Evolutionary conservation across 2,888 invertebrate species (phyloP).

Genomic region (Drosophila paramelanica): DNA sequence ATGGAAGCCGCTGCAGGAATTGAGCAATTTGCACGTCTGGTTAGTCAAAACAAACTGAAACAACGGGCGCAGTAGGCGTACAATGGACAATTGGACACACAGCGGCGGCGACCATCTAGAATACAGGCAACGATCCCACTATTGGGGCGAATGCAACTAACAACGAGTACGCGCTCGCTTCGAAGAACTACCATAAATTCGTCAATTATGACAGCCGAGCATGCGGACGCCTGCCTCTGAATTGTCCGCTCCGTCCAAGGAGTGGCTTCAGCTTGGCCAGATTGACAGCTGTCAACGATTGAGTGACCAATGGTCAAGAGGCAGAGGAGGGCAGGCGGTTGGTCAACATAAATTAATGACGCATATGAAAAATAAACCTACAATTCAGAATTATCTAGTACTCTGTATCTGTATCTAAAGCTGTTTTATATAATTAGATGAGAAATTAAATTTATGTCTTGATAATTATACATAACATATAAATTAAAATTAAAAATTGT

Average conservation of each 20-base stretch:
- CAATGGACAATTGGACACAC: constrained; percentile 50
- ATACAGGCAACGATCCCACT: constrained; percentile 58
- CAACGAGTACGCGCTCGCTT: constrained; percentile 36
- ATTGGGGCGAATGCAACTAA: constrained; percentile 32
- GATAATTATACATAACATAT: too few relatives aligned
- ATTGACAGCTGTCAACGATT: constrained; percentile 69
- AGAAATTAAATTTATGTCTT: too few relatives aligned
- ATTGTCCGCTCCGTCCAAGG: constrained; percentile 6
- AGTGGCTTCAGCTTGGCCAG: constrained; percentile 25
- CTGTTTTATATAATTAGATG: too few relatives aligned
- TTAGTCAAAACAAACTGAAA: constrained; percentile 73
- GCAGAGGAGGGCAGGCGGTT: neutral
- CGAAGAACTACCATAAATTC: constrained; percentile 78
- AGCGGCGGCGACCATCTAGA: constrained; percentile 29
- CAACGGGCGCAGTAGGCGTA: constrained; percentile 56
- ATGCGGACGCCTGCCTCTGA: constrained; percentile 54
- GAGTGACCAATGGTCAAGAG: constrained; percentile 22
- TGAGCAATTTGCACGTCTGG: constrained; percentile 79
- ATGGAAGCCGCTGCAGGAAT: constrained; percentile 75
- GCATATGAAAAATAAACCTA: too few relatives aligned
- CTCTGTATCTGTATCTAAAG: too few relatives aligned
- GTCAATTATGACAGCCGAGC: constrained; percentile 76
- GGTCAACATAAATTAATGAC: constrained; percentile 7
- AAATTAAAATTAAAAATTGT: too few relatives aligned
- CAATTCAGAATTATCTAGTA: neutral